Percentiles rank a stretch among this genome's conserved stretches.
Evolutionary conservation across 1,140 invertebrate species (phyloP).

Genomic region (Saccostrea glomerata): DNA sequence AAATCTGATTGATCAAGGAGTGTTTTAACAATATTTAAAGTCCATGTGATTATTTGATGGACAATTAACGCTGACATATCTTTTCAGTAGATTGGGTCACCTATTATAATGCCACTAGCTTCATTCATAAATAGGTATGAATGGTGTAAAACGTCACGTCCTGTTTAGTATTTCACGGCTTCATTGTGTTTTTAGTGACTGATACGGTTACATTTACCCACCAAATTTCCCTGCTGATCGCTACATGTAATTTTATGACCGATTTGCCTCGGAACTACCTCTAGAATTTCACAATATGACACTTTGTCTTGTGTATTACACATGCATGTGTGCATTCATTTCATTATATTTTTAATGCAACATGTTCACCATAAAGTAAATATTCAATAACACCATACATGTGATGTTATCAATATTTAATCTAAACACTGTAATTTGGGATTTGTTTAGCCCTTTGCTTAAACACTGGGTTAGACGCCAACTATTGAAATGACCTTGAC

Average conservation of each 20-base stretch:
- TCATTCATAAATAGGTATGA: slow-evolving; percentile 57
- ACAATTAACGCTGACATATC: neutral
- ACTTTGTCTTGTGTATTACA: neutral
- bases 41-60: neutral
- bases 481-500: slow-evolving; percentile 27
- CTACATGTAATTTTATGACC: neutral
- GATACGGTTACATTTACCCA: neutral
- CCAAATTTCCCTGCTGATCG: neutral
- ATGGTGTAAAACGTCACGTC: slow-evolving; percentile 48
- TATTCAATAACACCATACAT: neutral
- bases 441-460: slow-evolving; percentile 31
- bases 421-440: neutral
- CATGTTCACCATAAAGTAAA: neutral
- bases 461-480: slow-evolving; percentile 22
- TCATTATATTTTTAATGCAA: neutral
- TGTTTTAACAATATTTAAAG: neutral
- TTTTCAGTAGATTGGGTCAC: neutral
- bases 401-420: neutral
- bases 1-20: neutral
- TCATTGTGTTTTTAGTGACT: slow-evolving; percentile 8
- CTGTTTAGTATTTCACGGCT: slow-evolving; percentile 27
- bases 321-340: neutral
- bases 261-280: neutral
- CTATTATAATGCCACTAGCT: slow-evolving; percentile 19
- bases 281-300: neutral